A percentile compares a stretch with the other conserved stretches of the same genome.
Conservation (phyloP, 2,888 invertebrate genomes). For the Troilus luridus region DNA sequence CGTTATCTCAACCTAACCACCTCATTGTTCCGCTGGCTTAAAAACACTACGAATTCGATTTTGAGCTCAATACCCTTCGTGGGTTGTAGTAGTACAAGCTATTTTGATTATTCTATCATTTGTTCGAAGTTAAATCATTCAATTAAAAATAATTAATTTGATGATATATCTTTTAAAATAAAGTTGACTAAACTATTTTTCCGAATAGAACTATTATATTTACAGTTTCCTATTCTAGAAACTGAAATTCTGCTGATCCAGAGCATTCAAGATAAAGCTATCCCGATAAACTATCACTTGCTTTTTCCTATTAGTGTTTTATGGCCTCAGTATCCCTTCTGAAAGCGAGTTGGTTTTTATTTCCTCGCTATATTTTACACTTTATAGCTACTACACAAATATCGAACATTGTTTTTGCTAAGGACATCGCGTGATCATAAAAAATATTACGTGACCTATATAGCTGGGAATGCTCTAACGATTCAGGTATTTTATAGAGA, state of each 20-base stretch:
- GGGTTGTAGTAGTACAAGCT: too few species aligned
- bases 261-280: conserved; percentile 1
- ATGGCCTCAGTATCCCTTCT: not conserved
- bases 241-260: not conserved
- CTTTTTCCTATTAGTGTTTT: conserved; percentile 38
- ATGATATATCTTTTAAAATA: not conserved
- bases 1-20: too few species aligned
- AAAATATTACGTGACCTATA: conserved; percentile 20
- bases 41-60: too few species aligned
- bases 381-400: conserved; percentile 1
- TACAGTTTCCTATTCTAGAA: not conserved
- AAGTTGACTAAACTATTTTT: not conserved
- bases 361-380: not conserved
- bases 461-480: not conserved
- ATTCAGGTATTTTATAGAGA: not conserved
- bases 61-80: too few species aligned
- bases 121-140: not conserved
- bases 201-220: not conserved
- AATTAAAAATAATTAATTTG: not conserved
- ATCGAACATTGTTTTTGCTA: conserved; percentile 14
- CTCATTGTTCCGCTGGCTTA: too few species aligned
- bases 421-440: conserved; percentile 19
- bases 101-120: too few species aligned
- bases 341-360: conserved; percentile 8
- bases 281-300: conserved; percentile 18